Base-by-base conservation (phyloP, 2,797 vertebrate species). In the Tokudaia tokunoshimensis region DNA sequence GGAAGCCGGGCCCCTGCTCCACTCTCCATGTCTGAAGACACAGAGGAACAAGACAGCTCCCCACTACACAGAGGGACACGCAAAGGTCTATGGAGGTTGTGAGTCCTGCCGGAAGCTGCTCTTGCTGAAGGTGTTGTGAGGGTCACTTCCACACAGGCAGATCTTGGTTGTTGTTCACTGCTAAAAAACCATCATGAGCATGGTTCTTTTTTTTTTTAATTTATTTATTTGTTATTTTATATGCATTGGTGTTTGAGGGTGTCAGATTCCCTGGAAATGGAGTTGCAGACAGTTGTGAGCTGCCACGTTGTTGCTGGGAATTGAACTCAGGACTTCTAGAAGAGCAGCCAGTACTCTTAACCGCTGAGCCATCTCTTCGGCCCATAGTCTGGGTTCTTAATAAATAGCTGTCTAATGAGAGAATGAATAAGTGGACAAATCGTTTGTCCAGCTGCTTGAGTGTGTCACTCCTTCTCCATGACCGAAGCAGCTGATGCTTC, bases 51-150 rank as follows among this genome's bases (percentile, higher is more conserved):
- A 41, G 41, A 41, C 41, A 41, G 41, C 41, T 41, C 41, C 41
- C 41, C 41, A 41, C 41, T 41, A 41, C 41, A 41, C 41, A 41
- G 41, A 41, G 37, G 44, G 81, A 67, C 79, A 76, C 61, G 55
- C 20, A 1, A 1, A 31, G 47, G 26, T 7, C 44, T 59, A 52
- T 47, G 7, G 13, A 83, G 24, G 10, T 4, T 5, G 13, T 14
- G n/a, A 22, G 44, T 91, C 17, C 47, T 37, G 24, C 93, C 3
- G 50, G 70, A 50, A 86, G 26, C 85, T 61, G 44, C 78, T 92
- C 50, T 37, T 6, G 0, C 6, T 0, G 82, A n/a, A 74, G 34
- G 29, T 57, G 4, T 0, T 1, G 14, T 19, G 37, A 11, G 37
- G 5, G 4, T 8, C 34, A 52, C n/a, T 24, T 8, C 3, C 37